Base-by-base conservation (phyloP, 92 coral and sea anemone genomes). In the Epizoanthus illoricatus region DNA sequence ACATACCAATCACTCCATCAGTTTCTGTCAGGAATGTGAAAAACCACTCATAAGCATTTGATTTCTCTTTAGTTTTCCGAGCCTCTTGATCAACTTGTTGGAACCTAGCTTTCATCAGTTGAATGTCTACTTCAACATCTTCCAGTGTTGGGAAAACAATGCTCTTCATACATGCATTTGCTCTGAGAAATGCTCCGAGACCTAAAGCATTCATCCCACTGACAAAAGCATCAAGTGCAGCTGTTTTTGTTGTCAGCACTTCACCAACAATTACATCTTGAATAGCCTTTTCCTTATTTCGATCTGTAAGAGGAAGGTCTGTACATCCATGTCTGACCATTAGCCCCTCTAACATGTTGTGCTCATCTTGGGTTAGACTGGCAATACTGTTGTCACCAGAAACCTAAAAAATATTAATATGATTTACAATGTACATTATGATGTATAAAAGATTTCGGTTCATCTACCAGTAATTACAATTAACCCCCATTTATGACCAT, bases 321-420 rank as follows among this genome's bases (percentile, higher is more conserved):
- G 84, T 63, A 2, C 63, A 65, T 12, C 84, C 74, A 80, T 80
- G 84, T 3, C 74, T 40, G 12, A 64, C 84, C 74, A 80, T 36
- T 20, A 2, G 7, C n/a, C 60, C 61, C 69, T 64, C 84, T 16
- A 80, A 10, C 8, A 5, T 36, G 58, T 80, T 73, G 6, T 42
- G 28, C 17, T 65, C 84, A 7, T 43, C 19, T 12, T 8, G 5
- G 15, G 64, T 8, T 4, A 16, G n/a, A 17, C 5, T 13, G 36
- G 36, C 36, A 59, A 17, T 59, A 20, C 15, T 10, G 16, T 59
- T 20, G n/a, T 59, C 5, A 59, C 17, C n/a, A 20, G 17, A 4
- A 13, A 13, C 64, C 64, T 5, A 16, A 4, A 59, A 59, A 59
- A 4, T 8, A 4, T 13, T 13, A 1, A 59, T 4, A 59, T 59